Percentiles rank a stretch among this genome's conserved stretches.
Conservation (phyloP, 2,888 invertebrate species). For the Glyphotaelius pellucidus region DNA sequence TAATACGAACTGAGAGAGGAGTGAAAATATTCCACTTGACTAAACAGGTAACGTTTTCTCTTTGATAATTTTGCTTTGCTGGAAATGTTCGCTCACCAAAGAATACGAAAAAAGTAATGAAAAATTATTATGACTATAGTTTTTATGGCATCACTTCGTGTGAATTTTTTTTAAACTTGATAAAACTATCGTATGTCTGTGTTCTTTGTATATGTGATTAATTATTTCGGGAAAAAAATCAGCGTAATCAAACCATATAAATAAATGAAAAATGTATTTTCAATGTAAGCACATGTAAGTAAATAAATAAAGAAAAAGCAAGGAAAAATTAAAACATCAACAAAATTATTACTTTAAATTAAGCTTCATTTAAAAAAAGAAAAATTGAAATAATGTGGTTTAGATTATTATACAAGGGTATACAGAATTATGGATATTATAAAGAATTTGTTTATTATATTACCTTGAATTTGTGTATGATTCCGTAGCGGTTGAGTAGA, state of each 20-base stretch:
- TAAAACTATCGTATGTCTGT: not conserved
- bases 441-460: not conserved
- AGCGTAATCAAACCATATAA: not conserved
- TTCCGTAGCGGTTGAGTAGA: constrained; percentile 95
- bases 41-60: not conserved
- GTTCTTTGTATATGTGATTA: not conserved
- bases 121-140: not conserved
- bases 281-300: too few species aligned
- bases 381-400: not conserved
- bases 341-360: too few species aligned
- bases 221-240: not conserved
- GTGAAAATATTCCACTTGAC: not conserved
- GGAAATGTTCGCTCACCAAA: not conserved
- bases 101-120: not conserved
- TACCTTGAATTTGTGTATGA: constrained; percentile 96
- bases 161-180: not conserved
- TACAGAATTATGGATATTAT: not conserved
- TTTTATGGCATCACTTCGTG: not conserved
- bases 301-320: too few species aligned
- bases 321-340: too few species aligned
- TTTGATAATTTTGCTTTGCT: not conserved
- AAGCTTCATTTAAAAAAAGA: too few species aligned
- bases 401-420: not conserved
- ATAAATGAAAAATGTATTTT: not conserved
- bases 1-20: not conserved